Evolutionary conservation across 1,140 invertebrate species (phyloP).

Genomic region (Procambarus virginalis): DNA sequence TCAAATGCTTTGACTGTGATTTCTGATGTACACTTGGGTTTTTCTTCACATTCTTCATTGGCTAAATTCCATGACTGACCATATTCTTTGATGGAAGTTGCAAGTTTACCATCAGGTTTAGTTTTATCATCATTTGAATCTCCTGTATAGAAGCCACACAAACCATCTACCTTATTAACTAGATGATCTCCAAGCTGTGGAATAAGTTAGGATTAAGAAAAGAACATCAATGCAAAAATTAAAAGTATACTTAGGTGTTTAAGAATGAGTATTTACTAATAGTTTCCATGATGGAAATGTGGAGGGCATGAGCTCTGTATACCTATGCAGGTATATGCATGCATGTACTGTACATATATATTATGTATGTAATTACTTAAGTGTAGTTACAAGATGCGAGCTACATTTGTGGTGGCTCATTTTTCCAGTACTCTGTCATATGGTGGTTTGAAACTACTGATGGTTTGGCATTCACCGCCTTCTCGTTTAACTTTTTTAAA

Average conservation of each 20-base stretch:
- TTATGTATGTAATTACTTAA: too few relatives aligned
- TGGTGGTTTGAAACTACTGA: too few relatives aligned
- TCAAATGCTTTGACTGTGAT: constrained; percentile 80
- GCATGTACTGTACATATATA: too few relatives aligned
- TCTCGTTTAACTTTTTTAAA: too few relatives aligned
- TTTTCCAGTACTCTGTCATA: too few relatives aligned
- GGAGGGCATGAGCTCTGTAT: neutral
- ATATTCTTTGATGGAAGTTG: constrained; percentile 81
- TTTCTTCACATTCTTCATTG: constrained; percentile 77
- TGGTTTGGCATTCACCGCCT: too few relatives aligned
- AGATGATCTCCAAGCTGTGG: constrained; percentile 76
- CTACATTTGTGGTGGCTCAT: too few relatives aligned
- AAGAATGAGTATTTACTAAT: too few relatives aligned
- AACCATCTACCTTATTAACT: constrained; percentile 80
- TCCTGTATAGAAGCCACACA: constrained; percentile 86
- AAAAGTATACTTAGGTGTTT: too few relatives aligned
- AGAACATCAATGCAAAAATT: too few relatives aligned
- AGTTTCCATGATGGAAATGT: too few relatives aligned
- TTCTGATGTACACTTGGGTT: constrained; percentile 76
- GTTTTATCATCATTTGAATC: constrained; percentile 80
- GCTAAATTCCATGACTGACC: constrained; percentile 82
- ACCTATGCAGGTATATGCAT: neutral
- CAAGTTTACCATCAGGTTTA: constrained; percentile 80
- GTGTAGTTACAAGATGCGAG: too few relatives aligned
- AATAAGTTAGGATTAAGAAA: neutral